Conservation (phyloP, 1,140 invertebrate genomes). For the Aphidius gifuensis region DNA sequence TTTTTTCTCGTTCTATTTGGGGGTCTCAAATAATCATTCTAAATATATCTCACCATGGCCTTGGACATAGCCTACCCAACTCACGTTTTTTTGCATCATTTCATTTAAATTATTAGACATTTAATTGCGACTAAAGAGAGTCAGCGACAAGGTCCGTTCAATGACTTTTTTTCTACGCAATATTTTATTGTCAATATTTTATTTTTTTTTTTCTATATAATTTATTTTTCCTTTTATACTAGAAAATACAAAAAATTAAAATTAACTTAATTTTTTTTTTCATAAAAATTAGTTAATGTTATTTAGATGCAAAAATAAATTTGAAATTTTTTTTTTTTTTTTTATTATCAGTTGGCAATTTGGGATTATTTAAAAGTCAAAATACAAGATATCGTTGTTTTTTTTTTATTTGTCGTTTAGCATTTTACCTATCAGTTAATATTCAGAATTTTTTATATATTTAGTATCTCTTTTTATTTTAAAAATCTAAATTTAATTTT, state of each 20-base stretch:
- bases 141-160: not conserved
- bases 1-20: not conserved
- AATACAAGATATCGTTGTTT: slow-evolving; percentile 32
- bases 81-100: slow-evolving; percentile 38
- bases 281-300: no score
- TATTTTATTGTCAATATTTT: not conserved
- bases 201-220: not conserved
- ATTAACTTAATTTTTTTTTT: no score
- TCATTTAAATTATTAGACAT: slow-evolving; percentile 43
- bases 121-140: slow-evolving; percentile 31
- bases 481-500: no score
- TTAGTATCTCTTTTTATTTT: not conserved
- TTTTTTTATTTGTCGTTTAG: slow-evolving; percentile 5
- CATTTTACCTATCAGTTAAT: no score
- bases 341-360: not conserved
- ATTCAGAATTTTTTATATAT: no score
- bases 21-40: slow-evolving; percentile 23
- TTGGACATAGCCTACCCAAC: slow-evolving; percentile 42
- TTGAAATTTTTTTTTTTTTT: no score
- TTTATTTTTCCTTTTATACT: not conserved
- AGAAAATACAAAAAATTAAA: no score
- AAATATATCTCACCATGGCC: slow-evolving; percentile 50
- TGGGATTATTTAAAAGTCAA: not conserved
- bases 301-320: no score
- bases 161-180: slow-evolving; percentile 18